These are phyloP conservation scores for Aphidius ervi DNA, from an alignment of 1,140 invertebrate genomes.

Conservation along the genomic window DNA sequence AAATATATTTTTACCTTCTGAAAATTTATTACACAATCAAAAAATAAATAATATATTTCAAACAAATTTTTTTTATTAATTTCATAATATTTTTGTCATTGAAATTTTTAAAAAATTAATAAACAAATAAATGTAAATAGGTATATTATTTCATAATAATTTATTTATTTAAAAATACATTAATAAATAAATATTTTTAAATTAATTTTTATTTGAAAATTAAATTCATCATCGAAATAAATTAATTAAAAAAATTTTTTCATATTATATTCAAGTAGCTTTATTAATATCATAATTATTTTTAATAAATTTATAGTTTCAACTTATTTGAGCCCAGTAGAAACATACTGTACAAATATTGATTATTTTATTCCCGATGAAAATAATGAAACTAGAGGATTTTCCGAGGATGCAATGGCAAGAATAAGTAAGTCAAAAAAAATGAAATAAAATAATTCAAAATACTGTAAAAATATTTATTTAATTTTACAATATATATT, in stretches of 20 bases:
- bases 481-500: background rate
- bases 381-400: constrained; percentile 74
- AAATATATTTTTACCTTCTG: no score
- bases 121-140: no score
- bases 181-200: no score
- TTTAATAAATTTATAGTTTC: constrained; percentile 62
- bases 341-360: constrained; percentile 91
- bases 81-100: no score
- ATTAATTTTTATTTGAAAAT: no score
- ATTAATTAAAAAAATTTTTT: background rate
- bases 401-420: constrained; percentile 79
- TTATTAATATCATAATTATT: background rate
- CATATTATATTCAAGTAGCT: background rate
- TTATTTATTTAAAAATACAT: no score
- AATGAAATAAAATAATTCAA: background rate
- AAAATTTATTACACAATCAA: no score
- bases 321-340: constrained; percentile 86
- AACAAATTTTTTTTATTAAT: no score
- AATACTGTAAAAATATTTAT: background rate
- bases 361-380: constrained; percentile 88
- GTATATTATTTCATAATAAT: no score
- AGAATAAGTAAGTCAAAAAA: constrained; percentile 64
- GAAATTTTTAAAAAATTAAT: no score
- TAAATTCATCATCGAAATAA: no score
- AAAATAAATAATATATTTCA: no score